Conservation (phyloP, 2,888 invertebrate species). For the Andrena dorsata region DNA sequence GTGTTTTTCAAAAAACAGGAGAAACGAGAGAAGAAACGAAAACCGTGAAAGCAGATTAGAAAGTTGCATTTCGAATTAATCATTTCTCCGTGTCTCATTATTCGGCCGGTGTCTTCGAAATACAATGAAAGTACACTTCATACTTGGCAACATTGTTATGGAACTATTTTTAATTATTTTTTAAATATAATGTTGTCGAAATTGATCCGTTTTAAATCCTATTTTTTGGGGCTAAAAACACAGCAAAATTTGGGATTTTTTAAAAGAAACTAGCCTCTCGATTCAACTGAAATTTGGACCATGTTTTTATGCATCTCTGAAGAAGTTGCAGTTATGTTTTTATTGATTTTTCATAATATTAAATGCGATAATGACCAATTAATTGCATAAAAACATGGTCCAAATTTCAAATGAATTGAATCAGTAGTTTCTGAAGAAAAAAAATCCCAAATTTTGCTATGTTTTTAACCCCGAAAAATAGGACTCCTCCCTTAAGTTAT, state of each 20-base stretch:
- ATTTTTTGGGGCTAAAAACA: background rate
- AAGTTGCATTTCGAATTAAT: constrained; percentile 30
- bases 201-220: background rate
- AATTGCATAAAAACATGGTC: too few relatives aligned
- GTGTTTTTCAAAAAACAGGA: background rate
- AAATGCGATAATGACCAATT: too few relatives aligned
- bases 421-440: too few relatives aligned
- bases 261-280: too few relatives aligned
- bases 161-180: background rate
- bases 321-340: too few relatives aligned
- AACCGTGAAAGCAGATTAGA: constrained; percentile 35
- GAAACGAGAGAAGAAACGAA: constrained; percentile 14
- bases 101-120: background rate
- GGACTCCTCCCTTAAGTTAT: background rate
- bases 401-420: too few relatives aligned
- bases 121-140: background rate
- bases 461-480: too few relatives aligned
- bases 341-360: background rate
- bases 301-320: too few relatives aligned
- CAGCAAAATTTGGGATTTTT: too few relatives aligned
- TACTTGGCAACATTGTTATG: background rate
- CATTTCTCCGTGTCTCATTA: constrained; percentile 19
- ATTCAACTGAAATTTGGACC: too few relatives aligned
- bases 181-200: background rate
- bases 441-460: too few relatives aligned